A percentile compares a stretch with the other conserved stretches of the same genome.
Conservation (phyloP, 2,888 invertebrate species). For the Chrysomela aeneicollis region DNA sequence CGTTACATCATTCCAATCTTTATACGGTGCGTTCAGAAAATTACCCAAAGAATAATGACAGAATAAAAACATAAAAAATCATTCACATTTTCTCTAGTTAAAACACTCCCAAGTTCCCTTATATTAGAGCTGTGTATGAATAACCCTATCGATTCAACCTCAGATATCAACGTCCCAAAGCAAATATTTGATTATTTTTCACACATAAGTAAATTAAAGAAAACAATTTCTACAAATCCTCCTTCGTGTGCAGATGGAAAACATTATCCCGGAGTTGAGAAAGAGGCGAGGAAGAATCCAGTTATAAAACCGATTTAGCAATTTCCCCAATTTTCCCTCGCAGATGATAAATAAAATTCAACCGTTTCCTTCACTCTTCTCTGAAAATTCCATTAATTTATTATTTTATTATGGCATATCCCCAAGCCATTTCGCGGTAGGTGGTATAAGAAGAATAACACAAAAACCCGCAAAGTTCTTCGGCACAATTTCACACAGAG, state of each 20-base stretch:
- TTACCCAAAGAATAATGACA: background rate
- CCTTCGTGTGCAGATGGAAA: too few species aligned
- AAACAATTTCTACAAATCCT: too few species aligned
- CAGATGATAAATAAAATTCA: background rate
- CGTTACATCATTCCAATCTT: slow-evolving; percentile 19
- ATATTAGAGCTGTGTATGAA: too few species aligned
- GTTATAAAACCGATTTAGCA: background rate
- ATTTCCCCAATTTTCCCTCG: background rate
- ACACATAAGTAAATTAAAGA: too few species aligned
- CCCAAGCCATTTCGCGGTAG: background rate
- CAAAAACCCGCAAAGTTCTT: slow-evolving; percentile 14
- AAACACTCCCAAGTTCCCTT: too few species aligned
- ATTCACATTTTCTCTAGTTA: too few species aligned
- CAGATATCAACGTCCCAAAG: too few species aligned
- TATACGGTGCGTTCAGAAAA: background rate
- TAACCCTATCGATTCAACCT: too few species aligned
- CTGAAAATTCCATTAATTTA: background rate
- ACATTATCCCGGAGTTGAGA: background rate
- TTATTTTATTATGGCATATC: background rate
- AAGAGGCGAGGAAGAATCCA: background rate
- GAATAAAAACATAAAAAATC: too few species aligned
- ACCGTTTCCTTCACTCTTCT: background rate
- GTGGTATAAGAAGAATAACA: slow-evolving; percentile 3
- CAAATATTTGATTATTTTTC: too few species aligned
- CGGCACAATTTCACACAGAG: slow-evolving; percentile 22